Conservation (phyloP, 2,113 vertebrate species). For the Dermatemys mawii region DNA sequence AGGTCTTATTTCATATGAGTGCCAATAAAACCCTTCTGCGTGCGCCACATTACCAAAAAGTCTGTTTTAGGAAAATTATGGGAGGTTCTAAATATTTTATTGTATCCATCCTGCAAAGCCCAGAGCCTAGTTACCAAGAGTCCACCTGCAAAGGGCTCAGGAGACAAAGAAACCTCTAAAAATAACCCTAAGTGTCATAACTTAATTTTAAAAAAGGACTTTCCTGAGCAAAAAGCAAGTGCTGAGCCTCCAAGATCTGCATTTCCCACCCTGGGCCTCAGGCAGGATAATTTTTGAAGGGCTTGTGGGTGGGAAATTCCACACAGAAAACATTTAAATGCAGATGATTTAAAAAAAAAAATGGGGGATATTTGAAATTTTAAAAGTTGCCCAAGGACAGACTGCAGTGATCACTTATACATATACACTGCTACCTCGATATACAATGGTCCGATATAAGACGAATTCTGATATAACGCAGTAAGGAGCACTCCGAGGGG, state of each 20-base stretch:
- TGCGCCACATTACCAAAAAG: neutral
- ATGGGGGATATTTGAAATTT: neutral
- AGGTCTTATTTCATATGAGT: neutral
- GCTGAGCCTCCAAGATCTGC: neutral
- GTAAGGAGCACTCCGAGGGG: too few relatives aligned
- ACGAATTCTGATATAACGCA: too few relatives aligned
- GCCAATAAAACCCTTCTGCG: neutral
- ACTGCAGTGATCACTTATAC: too few relatives aligned
- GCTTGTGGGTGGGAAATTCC: neutral
- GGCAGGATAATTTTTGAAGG: neutral
- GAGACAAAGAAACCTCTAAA: neutral
- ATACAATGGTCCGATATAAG: too few relatives aligned
- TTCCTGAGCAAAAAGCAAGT: neutral
- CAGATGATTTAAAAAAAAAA: neutral
- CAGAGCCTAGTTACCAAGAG: neutral
- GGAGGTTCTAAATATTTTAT: neutral
- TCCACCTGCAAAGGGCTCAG: neutral
- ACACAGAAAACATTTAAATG: neutral
- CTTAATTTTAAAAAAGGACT: conserved; percentile 19
- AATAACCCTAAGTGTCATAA: neutral
- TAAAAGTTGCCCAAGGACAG: neutral
- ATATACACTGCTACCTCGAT: too few relatives aligned
- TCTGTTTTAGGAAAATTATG: neutral
- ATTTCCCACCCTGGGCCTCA: neutral
- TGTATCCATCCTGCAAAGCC: neutral